Base-by-base conservation (phyloP, 2,113 vertebrate genomes). In the Nerophis lumbriciformis region DNA sequence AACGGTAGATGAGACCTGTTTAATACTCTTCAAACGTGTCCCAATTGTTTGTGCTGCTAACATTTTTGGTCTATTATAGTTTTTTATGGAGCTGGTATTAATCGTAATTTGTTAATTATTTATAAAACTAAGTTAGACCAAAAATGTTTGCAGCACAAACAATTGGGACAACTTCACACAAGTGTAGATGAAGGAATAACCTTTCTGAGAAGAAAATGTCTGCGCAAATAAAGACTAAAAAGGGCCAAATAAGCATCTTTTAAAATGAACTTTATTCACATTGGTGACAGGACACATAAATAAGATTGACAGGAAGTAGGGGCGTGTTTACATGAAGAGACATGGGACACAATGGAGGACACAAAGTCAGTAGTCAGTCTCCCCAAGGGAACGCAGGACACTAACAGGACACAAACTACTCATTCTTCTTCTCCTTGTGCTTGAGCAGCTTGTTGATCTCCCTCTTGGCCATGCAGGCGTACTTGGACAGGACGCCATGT, bases 391-490 rank as follows among this genome's bases (percentile, higher is more conserved):
- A 11, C 4, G 10, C 42, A 45, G 10, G 10, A 45, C 42, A 45
- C 42, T 42, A 9, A 45, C 10, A 45, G 42, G 42, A 11, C 3
- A 45, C 42, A 11, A 45, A 45, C 92, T 89, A 98, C 72, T 97
- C 94, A 6, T 93, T 98, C 90, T 99, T 97, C 91, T 98, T 98
- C 76, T 98, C 97, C 85, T 98, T 99, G 80, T 97, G 94, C 87
- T 98, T 98, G 39, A 99, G 91, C 75, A 99, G 93, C 53, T 98
- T 99, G 91, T 98, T 98, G 72, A 98, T 89, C 89, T 98, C 95
- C 61, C 94, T 91, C 88, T 95, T 98, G 0, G 90, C 96, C 97
- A 99, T 99, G 83, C 90, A 89, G 37, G 90, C 77, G 57, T 97
- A 99, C 78, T 96, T 98, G 0, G 87, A 90, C 86, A 99, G 94